Conservation (phyloP, 2,113 vertebrate genomes). For the Lontra canadensis region DNA sequence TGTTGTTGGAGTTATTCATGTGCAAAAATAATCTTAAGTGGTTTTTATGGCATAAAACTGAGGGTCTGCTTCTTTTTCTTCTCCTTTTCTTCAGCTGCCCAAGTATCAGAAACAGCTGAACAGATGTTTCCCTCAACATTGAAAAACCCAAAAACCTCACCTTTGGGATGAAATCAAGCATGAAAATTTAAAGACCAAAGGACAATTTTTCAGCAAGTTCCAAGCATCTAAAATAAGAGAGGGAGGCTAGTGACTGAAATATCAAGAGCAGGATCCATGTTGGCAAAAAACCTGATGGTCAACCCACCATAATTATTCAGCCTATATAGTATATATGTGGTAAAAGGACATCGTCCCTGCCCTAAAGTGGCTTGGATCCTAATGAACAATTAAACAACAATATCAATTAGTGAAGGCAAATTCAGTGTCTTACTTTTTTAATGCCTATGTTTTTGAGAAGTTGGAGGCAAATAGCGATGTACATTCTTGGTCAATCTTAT, state of each 20-base stretch:
- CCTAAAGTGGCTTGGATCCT: background rate
- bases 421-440: background rate
- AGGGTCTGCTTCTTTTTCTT: background rate
- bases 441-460: background rate
- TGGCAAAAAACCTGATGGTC: background rate
- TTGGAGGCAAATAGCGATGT: background rate
- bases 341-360: background rate
- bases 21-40: conserved; percentile 55
- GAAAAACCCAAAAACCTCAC: conserved; percentile 13
- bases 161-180: conserved; percentile 49
- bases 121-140: conserved; percentile 51
- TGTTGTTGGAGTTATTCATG: conserved; percentile 18
- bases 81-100: background rate
- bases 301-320: background rate
- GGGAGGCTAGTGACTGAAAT: background rate
- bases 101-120: conserved; percentile 58
- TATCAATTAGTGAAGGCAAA: background rate
- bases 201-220: conserved; percentile 23
- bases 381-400: background rate
- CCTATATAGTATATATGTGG: background rate
- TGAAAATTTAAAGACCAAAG: conserved; percentile 35
- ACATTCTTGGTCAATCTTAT: background rate
- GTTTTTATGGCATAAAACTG: background rate
- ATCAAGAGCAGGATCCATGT: background rate
- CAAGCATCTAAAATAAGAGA: background rate